A percentile compares a stretch with the other conserved stretches of the same genome.
phyloP scores from a whole-genome alignment of 2,888 invertebrate genomes.

The Chrysolina oricalcia region DNA sequence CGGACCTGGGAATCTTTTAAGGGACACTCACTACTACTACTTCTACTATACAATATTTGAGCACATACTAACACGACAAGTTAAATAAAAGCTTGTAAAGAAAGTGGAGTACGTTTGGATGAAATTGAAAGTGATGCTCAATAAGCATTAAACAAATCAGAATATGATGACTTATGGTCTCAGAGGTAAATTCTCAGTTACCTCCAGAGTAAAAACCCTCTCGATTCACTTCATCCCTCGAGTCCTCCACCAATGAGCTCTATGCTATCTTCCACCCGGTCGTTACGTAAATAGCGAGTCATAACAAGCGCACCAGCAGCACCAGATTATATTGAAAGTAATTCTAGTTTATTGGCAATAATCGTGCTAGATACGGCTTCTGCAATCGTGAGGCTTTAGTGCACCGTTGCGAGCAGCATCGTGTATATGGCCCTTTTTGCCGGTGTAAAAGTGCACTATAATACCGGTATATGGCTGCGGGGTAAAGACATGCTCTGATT shows the following conservation, averaged over 20 bases:
- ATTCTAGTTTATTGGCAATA: constrained; percentile 70
- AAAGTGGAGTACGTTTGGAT: no score
- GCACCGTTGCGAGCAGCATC: constrained; percentile 53
- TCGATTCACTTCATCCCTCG: neutral
- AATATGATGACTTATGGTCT: no score
- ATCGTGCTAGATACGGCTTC: constrained; percentile 65
- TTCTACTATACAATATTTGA: no score
- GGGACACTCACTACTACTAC: no score
- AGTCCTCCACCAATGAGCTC: constrained; percentile 15
- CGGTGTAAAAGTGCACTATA: constrained; percentile 25
- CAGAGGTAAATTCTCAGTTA: no score
- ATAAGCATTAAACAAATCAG: no score
- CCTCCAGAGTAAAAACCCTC: neutral
- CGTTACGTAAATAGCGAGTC: constrained; percentile 52
- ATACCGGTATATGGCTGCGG: constrained; percentile 21
- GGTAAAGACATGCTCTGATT: constrained; percentile 22
- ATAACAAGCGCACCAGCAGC: constrained; percentile 60
- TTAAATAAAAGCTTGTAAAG: no score
- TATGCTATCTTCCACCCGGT: constrained; percentile 36
- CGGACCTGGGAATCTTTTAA: no score
- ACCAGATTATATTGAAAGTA: constrained; percentile 68
- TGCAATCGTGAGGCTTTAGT: constrained; percentile 63
- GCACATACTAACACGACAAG: no score
- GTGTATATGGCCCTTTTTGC: constrained; percentile 44
- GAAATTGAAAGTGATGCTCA: no score